These are phyloP conservation scores for Tryphoninae sp. DNA, from an alignment of 2,888 invertebrate genomes.

Conservation along the genomic window DNA sequence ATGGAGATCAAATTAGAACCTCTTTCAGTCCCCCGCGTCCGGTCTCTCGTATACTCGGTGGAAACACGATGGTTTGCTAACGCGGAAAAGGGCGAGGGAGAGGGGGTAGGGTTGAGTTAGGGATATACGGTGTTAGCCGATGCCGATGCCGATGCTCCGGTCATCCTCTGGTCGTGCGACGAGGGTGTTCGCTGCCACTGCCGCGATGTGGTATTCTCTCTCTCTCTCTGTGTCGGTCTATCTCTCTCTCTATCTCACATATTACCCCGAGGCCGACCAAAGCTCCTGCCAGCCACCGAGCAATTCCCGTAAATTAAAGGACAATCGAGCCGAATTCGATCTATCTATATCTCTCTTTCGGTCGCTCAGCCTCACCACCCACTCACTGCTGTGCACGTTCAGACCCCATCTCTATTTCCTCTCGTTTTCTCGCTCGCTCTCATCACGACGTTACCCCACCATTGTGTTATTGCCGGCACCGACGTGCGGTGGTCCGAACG, in stretches of 20 bases:
- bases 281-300: constrained; percentile 60
- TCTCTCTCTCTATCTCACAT: not conserved
- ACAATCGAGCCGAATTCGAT: constrained; percentile 77
- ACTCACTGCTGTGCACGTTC: constrained; percentile 31
- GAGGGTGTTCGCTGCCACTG: constrained; percentile 10
- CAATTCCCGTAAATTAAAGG: constrained; percentile 79
- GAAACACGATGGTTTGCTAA: constrained; percentile 49
- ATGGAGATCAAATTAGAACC: constrained; percentile 74
- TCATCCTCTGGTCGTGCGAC: constrained; percentile 37
- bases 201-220: constrained; percentile 6
- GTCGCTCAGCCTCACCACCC: not conserved
- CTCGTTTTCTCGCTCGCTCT: constrained; percentile 43
- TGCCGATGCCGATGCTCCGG: constrained; percentile 38
- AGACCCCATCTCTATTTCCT: constrained; percentile 29
- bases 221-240: not conserved
- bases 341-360: constrained; percentile 52
- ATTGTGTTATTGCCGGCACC: constrained; percentile 73
- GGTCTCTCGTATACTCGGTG: constrained; percentile 23
- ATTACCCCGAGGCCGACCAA: constrained; percentile 16
- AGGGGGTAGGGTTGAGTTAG: constrained; percentile 19
- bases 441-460: constrained; percentile 30
- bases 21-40: constrained; percentile 53
- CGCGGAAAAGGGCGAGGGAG: constrained; percentile 24
- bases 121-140: constrained; percentile 46
- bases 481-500: constrained; percentile 70